These are phyloP conservation scores for Pollimyrus isidori DNA, from an alignment of 2,113 vertebrate genomes.

Conservation along the genomic window DNA sequence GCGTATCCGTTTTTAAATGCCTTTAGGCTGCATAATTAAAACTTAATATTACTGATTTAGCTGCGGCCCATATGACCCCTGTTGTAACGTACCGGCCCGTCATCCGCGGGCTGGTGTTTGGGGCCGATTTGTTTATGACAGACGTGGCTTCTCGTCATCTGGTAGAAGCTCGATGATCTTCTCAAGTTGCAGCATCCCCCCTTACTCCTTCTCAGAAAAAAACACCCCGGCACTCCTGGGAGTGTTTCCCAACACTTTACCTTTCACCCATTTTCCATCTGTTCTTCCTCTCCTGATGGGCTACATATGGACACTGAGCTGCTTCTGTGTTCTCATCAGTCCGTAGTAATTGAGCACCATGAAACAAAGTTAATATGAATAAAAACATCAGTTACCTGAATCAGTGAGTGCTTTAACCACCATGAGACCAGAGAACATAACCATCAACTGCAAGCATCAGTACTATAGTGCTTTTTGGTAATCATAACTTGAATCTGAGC, in stretches of 20 bases:
- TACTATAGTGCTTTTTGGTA: not conserved
- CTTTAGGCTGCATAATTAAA: not conserved
- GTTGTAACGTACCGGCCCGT: not conserved
- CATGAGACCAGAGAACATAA: not conserved
- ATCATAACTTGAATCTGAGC: not conserved
- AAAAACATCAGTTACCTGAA: not conserved
- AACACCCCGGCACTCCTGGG: not conserved
- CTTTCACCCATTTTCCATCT: not conserved
- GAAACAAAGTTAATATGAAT: not conserved
- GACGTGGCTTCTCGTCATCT: not conserved
- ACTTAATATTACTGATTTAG: not conserved
- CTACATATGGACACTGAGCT: not conserved
- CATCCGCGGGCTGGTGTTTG: not conserved
- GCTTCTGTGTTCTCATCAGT: not conserved
- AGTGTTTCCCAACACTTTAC: constrained; percentile 9
- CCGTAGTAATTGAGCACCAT: not conserved
- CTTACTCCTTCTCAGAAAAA: not conserved
- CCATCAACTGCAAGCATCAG: not conserved
- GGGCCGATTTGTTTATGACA: not conserved
- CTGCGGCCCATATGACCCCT: not conserved
- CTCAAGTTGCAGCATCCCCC: constrained; percentile 5
- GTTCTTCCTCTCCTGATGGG: not conserved
- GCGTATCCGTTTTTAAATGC: not conserved
- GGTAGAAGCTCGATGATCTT: not conserved
- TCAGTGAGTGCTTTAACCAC: not conserved